Conservation (phyloP, 2,888 invertebrate genomes). For the Endotricha flammealis region DNA sequence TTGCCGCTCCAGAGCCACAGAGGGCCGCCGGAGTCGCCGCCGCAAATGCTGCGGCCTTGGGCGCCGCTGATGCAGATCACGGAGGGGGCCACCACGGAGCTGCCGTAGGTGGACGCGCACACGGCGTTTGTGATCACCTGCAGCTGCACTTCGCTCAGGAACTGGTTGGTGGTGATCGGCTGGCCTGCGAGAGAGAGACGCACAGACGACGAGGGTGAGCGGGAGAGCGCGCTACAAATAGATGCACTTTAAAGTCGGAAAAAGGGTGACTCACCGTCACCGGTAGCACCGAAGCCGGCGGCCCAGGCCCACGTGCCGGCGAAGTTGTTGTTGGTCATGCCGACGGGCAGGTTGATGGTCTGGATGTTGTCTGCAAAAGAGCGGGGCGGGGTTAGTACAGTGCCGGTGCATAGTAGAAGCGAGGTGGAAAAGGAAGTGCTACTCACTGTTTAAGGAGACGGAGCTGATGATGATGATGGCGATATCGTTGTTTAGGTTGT, state of each 20-base stretch:
- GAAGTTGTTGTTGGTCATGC: constrained; percentile 31
- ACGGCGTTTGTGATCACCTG: constrained; percentile 29
- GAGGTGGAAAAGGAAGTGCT: background rate
- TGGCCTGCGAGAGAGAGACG: constrained; percentile 19
- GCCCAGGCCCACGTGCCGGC: constrained; percentile 34
- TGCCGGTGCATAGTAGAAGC: background rate
- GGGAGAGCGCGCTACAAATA: too few relatives aligned
- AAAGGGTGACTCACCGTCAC: constrained; percentile 32
- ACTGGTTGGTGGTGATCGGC: constrained; percentile 20
- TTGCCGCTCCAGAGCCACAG: constrained; percentile 24
- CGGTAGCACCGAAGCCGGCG: constrained; percentile 47
- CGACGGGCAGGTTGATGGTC: constrained; percentile 33
- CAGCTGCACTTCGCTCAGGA: constrained; percentile 26
- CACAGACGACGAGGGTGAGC: too few relatives aligned
- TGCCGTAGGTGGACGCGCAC: constrained; percentile 23
- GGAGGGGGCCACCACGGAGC: constrained; percentile 19
- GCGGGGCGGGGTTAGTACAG: too few relatives aligned
- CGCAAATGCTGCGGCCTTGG: constrained; percentile 28
- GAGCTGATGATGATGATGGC: constrained; percentile 24
- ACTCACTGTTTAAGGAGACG: constrained; percentile 27
- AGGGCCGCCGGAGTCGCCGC: constrained; percentile 40
- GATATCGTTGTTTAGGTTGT: constrained; percentile 24
- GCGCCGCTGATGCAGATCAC: constrained; percentile 29
- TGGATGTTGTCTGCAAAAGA: constrained; percentile 33
- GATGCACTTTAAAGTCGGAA: too few relatives aligned